These are phyloP conservation scores for Leistus spinibarbis DNA, from an alignment of 2,888 invertebrate species.

Conservation along the genomic window DNA sequence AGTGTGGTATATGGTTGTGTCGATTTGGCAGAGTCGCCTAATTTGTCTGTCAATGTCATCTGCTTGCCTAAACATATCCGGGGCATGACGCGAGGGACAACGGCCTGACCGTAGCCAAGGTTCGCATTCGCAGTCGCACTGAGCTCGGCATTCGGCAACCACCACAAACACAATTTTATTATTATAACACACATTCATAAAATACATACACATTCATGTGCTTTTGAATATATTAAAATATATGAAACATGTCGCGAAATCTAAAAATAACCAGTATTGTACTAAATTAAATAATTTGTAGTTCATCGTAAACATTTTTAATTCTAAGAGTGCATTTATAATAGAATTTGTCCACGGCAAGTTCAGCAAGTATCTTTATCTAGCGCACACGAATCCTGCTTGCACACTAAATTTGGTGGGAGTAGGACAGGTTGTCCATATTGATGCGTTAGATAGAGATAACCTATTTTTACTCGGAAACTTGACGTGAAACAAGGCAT, in stretches of 20 bases:
- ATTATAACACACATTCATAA: background rate
- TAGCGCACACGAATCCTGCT: too few relatives aligned
- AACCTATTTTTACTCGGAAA: too few relatives aligned
- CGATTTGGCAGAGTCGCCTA: slow-evolving; percentile 36
- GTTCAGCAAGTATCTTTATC: too few relatives aligned
- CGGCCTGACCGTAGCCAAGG: slow-evolving; percentile 29
- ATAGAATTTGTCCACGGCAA: too few relatives aligned
- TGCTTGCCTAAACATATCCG: slow-evolving; percentile 34
- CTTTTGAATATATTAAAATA: background rate
- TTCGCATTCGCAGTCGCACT: background rate
- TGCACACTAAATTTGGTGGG: too few relatives aligned
- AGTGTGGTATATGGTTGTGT: slow-evolving; percentile 15
- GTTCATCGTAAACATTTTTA: too few relatives aligned
- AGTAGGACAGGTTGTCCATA: too few relatives aligned
- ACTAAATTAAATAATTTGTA: too few relatives aligned
- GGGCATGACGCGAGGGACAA: slow-evolving; percentile 16
- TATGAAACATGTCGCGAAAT: background rate
- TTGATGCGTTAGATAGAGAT: too few relatives aligned
- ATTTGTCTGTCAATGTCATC: slow-evolving; percentile 35
- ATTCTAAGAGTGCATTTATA: too few relatives aligned
- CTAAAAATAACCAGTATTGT: too few relatives aligned
- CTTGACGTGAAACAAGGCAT: too few relatives aligned
- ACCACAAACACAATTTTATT: slow-evolving; percentile 9
- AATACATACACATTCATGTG: background rate
- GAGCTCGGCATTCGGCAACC: background rate